Evolutionary conservation across 2,888 invertebrate genomes (phyloP), one percentile per base, ranked within the genome.

Genomic region (Operophtera brumata): DNA sequence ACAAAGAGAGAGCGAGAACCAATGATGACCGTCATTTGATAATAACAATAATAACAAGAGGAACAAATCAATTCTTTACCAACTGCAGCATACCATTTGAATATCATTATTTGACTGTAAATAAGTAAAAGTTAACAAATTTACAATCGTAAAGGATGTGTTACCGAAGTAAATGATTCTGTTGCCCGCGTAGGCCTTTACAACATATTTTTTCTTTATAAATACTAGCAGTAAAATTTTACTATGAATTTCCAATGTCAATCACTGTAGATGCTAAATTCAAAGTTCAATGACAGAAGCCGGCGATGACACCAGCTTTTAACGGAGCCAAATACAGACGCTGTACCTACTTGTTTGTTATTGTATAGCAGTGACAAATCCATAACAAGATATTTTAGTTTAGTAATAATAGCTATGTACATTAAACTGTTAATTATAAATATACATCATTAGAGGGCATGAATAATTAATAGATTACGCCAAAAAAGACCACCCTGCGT

Each of bases 301-400:
- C 25, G 11, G 52, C 28, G 26, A 39, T 67, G 66, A 70, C 55
- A 58, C 64, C 67, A 64, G 63, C 61, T 59, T 61, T 72, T 67
- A 67, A 54, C 63, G 2, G 20, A 20, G 20, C 57, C 49, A 30
- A 30, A 36, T 36, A 26, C 53, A 30, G 35, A 48, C 35, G 36
- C 49, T 36, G 36, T 14, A 42, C n/a, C n/a, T n/a, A n/a, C 13
- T 36, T 34, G 12, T 20, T 28, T 40, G 35, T 28, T 41, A 41
- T 28, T 12, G 11, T 7, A 26, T n/a, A 11, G 34, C 34, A 34
- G 34, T 11, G 34, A 25, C n/a, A 25, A n/a, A 42, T 13, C 30
- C 9, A 30, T 30, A 30, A 13, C 28, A 28, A 7, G 9, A 9
- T 8, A 30, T 30, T 7, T 30, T 30, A 30, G 9, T 30, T 7